Base-by-base conservation (phyloP, 2,113 vertebrate genomes). In the Macquaria australasica region DNA sequence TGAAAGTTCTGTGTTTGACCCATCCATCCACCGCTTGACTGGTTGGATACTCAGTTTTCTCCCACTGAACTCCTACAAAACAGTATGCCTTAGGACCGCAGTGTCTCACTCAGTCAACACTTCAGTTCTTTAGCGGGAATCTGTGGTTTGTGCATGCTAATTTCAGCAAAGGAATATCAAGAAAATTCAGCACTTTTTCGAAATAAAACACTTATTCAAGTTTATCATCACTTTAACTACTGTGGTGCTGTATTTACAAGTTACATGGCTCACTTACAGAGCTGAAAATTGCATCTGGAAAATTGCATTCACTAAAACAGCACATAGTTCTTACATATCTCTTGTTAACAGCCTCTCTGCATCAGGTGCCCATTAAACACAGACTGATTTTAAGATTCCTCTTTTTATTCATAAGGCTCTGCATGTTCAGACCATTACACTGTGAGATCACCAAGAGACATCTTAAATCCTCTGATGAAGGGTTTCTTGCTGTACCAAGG, bases 361-460 rank as follows among this genome's bases (percentile, higher is more conserved):
- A 66, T 14, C 56, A 63, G 45, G 23, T 25, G 68, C 39, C 12
- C 48, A 63, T 88, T 83, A 86, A 80, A 83, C 83, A 79, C 39
- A 64, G 67, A 8, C 62, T 45, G 64, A 79, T 66, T 63, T 81
- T 83, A 70, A 73, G 62, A 70, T 69, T 73, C 7, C 28, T 67
- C 72, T n/a, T 56, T 39, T 59, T 10, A 45, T 62, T 58, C 31
- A 10, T 10, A 8, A 4, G 8, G 12, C 18, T 66, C 41, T 21
- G 34, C 51, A 11, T 59, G 11, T 39, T 53, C 9, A 59, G 18
- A 56, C n/a, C 20, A 20, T 59, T 75, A 59, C 51, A 20, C 51
- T 23, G 16, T 37, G 62, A 69, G 60, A 73, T 80, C 53, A 62
- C 60, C n/a, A n/a, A 7, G 51, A 60, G 55, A 28, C 62, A 28